Base-by-base conservation (phyloP, 2,888 invertebrate species). In the Carcina quercana region DNA sequence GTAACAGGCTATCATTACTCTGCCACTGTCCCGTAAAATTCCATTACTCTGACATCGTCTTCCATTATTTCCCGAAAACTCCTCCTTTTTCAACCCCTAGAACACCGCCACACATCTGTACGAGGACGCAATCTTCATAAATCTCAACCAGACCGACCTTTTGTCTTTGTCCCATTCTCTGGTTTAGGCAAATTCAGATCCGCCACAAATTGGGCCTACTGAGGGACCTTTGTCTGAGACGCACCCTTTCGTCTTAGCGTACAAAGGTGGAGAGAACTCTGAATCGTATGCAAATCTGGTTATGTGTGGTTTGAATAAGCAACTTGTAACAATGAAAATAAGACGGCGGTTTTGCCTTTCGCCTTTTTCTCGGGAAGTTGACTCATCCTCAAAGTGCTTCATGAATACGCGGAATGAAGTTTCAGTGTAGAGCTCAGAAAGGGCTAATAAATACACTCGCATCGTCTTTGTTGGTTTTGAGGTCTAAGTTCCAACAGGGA, bases 101-200 rank as follows among this genome's bases (percentile, higher is more conserved):
- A 38, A 32, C 33, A 39, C 37, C 35, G 38, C 35, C 38, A 41
- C 47, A 37, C 45, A 47, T 43, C 42, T 45, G 43, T 47, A 49
- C 38, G 46, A 43, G 44, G 45, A 59, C 69, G 65, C 69, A 74
- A 75, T 75, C 70, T 73, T 67, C 67, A 74, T 75, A 75, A 75
- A 75, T 76, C 73, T 70, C 60, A 47, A 48, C 56, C 54, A 57
- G 53, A 54, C 54, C 68, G 70, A 70, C 71, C 70, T 74, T 73
- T 73, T 74, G 71, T 74, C 73, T 71, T 59, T 67, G 72, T 70
- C 59, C 59, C 60, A 50, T 62, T 63, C 59, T 59, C 59, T 63
- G 66, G 62, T 60, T 75, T 71, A 71, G 64, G 70, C 63, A 75
- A 76, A 74, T 74, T 72, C 62, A 59, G 65, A 69, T 64, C 64